Evolutionary conservation across 2,113 vertebrate species (phyloP).

Genomic region (rat (Rattus norvegicus)): GRCr8 NC_086039.1:129413501-129414000

Average conservation of each 20-base stretch:
- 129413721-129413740: not conserved
- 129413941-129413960: not conserved
- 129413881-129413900: not conserved
- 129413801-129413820: not conserved
- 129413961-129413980: no score
- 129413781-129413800: not conserved
- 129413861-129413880: not conserved
- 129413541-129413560: not conserved
- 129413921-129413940: not conserved
- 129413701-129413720: not conserved
- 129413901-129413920: not conserved
- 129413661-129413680: not conserved
- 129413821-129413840: not conserved
- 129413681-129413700: conserved; percentile 20
- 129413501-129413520: not conserved
- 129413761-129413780: not conserved
- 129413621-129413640: conserved; percentile 11
- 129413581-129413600: not conserved
- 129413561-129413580: not conserved
- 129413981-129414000: not conserved
- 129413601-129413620: not conserved
- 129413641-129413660: conserved; percentile 1
- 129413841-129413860: not conserved
- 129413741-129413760: not conserved
- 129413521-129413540: not conserved